A percentile compares a stretch with the other conserved stretches of the same genome.
Conservation (phyloP, 2,888 invertebrate genomes). For the Nymphalis polychloros region DNA sequence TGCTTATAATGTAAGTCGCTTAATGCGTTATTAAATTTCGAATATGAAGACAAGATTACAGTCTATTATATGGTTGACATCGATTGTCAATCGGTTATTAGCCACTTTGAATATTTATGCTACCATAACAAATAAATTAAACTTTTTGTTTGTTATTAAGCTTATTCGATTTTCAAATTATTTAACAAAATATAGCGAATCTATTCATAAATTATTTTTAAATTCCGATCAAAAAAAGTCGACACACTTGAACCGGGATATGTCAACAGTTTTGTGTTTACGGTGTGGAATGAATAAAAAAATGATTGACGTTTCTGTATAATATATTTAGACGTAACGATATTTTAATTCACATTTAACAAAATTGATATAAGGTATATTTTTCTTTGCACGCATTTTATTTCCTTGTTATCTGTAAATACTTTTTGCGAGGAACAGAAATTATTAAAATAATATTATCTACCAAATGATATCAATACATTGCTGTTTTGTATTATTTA, state of each 20-base stretch:
- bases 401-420: slow-evolving; percentile 5
- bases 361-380: background rate
- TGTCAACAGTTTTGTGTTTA: background rate
- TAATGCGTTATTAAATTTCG: slow-evolving; percentile 1
- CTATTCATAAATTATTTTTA: background rate
- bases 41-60: background rate
- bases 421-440: background rate
- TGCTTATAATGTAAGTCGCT: slow-evolving; percentile 5
- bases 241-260: slow-evolving; percentile 8
- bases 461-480: too few species aligned
- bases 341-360: background rate
- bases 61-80: background rate
- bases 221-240: background rate
- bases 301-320: slow-evolving; percentile 5
- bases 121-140: too few species aligned
- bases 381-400: background rate
- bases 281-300: slow-evolving; percentile 4
- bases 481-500: background rate
- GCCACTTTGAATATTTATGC: too few species aligned
- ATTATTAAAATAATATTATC: background rate
- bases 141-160: too few species aligned
- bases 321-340: background rate
- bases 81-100: too few species aligned
- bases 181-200: background rate
- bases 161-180: background rate